Evolutionary conservation across 2,113 vertebrate genomes (phyloP).

Genomic region (Cyanocitta stelleri): DNA sequence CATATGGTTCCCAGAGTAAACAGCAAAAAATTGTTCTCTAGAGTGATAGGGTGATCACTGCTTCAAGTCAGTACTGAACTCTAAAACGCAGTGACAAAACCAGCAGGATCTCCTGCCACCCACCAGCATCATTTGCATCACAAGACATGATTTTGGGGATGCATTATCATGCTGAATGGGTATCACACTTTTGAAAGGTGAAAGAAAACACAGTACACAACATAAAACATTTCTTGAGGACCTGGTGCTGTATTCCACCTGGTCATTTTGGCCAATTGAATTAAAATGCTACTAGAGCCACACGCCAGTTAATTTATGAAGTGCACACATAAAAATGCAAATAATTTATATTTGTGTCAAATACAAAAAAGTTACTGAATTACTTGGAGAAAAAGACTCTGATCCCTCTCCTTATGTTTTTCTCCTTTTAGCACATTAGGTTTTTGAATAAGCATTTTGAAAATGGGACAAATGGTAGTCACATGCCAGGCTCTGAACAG

Average conservation of each 20-base stretch:
- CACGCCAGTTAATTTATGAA: neutral
- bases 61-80: neutral
- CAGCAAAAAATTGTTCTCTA: neutral
- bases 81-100: neutral
- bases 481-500: neutral
- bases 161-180: neutral
- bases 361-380: neutral
- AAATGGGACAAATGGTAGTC: neutral
- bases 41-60: neutral
- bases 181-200: neutral
- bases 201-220: neutral
- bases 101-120: neutral
- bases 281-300: neutral
- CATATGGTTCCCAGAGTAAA: neutral
- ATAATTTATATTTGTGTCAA: neutral
- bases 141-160: neutral
- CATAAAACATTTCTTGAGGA: neutral
- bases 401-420: neutral
- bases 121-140: neutral
- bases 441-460: neutral
- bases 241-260: neutral
- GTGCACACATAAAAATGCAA: neutral
- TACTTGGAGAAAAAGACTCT: neutral
- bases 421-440: neutral
- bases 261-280: neutral